phyloP scores from a whole-genome alignment of 2,113 vertebrate genomes.

The Nymphicus hollandicus region DNA sequence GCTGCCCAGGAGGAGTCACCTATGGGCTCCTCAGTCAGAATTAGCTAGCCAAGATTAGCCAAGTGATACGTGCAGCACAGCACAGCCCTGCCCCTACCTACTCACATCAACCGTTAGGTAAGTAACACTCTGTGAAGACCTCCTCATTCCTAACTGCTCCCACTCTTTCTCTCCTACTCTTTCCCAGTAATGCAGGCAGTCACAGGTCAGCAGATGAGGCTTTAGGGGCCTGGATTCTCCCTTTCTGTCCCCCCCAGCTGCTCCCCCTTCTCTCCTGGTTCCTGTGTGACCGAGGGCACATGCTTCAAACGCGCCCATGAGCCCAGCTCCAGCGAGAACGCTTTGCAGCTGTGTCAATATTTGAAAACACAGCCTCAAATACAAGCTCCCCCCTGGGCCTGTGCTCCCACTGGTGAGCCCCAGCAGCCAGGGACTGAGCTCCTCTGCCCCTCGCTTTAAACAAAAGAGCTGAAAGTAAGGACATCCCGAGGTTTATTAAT shows the following conservation, averaged over 20 bases:
- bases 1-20: neutral
- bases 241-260: neutral
- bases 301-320: neutral
- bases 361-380: neutral
- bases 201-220: neutral
- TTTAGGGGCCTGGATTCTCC: neutral
- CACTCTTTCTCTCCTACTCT: neutral
- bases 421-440: neutral
- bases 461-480: neutral
- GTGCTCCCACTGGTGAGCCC: neutral
- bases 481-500: neutral
- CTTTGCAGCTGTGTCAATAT: constrained; percentile 65
- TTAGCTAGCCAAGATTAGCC: neutral
- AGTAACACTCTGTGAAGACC: neutral
- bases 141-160: neutral
- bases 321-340: neutral
- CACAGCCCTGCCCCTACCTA: neutral
- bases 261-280: neutral
- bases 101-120: neutral
- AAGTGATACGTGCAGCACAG: neutral
- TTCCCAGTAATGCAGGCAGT: neutral
- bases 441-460: neutral
- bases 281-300: neutral
- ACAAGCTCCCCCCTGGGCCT: neutral
- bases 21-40: neutral